Evolutionary conservation across 1,140 invertebrate species (phyloP).

Genomic region (Bombus superbus): DNA sequence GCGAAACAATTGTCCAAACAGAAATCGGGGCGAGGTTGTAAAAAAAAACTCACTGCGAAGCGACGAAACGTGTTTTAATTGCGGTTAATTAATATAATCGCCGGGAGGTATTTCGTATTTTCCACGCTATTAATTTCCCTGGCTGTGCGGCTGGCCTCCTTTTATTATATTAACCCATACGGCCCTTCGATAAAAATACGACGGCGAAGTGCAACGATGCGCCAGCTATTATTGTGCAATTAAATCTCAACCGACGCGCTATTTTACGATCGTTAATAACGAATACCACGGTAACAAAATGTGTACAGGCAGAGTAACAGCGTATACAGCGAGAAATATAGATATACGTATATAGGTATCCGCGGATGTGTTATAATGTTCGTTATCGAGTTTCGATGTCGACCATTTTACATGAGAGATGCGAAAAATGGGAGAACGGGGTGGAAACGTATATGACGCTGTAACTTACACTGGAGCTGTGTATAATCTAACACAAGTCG

Average conservation of each 20-base stretch:
- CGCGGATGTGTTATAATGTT: too few species aligned
- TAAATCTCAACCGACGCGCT: constrained; percentile 21
- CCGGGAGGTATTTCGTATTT: constrained; percentile 18
- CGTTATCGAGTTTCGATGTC: not conserved
- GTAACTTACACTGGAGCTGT: not conserved
- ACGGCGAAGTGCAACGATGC: constrained; percentile 3
- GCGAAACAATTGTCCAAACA: too few species aligned
- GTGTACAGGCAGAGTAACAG: not conserved
- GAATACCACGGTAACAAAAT: not conserved
- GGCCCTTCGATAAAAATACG: constrained; percentile 18
- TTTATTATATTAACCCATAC: constrained; percentile 44
- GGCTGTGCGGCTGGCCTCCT: not conserved
- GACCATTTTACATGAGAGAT: not conserved
- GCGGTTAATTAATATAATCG: constrained; percentile 46
- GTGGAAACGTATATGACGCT: too few species aligned
- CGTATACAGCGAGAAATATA: not conserved
- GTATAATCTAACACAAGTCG: too few species aligned
- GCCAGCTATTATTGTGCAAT: constrained; percentile 35
- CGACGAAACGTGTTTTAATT: constrained; percentile 30
- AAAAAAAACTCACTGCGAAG: not conserved
- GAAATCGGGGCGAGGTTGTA: too few species aligned
- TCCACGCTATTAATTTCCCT: constrained; percentile 35
- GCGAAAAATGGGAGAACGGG: too few species aligned
- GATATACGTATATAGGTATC: not conserved
- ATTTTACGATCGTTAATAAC: constrained; percentile 30